Evolutionary conservation across 2,888 invertebrate genomes (phyloP).

Genomic region (Stenoptilia bipunctidactyla): DNA sequence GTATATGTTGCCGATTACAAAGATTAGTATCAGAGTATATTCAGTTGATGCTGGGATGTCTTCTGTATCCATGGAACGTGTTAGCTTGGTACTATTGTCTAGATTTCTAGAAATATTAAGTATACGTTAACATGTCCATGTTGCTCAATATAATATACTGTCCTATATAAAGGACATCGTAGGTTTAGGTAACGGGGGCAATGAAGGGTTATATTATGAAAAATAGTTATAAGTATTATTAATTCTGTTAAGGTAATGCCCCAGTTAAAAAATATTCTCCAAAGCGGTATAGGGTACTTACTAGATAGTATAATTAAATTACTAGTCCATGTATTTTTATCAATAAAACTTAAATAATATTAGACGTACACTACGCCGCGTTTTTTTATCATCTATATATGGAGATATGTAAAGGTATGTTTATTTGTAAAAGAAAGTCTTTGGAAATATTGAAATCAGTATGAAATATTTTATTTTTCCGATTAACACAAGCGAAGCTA

Average conservation of each 20-base stretch:
- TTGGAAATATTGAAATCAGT: too few relatives aligned
- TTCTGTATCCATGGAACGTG: constrained; percentile 1
- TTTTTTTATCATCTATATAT: too few relatives aligned
- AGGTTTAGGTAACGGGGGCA: constrained; percentile 48
- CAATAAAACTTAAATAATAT: constrained; percentile 28
- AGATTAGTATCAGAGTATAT: too few relatives aligned
- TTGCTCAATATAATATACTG: constrained; percentile 54
- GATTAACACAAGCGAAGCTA: too few relatives aligned
- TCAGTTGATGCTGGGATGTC: not conserved
- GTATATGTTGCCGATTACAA: too few relatives aligned
- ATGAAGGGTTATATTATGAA: constrained; percentile 39
- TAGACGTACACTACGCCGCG: constrained; percentile 48
- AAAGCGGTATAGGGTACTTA: constrained; percentile 69
- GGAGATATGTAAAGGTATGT: too few relatives aligned
- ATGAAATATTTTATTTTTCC: too few relatives aligned
- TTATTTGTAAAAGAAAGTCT: too few relatives aligned
- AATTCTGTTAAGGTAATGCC: not conserved
- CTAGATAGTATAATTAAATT: constrained; percentile 69
- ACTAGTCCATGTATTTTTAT: constrained; percentile 61
- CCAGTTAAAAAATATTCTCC: constrained; percentile 35
- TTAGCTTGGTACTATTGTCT: constrained; percentile 9
- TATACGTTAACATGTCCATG: constrained; percentile 53
- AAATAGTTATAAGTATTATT: not conserved
- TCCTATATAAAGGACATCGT: constrained; percentile 41
- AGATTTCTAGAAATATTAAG: constrained; percentile 30